Conservation (phyloP, 1,140 invertebrate species). For the Nilaparvata lugens region DNA sequence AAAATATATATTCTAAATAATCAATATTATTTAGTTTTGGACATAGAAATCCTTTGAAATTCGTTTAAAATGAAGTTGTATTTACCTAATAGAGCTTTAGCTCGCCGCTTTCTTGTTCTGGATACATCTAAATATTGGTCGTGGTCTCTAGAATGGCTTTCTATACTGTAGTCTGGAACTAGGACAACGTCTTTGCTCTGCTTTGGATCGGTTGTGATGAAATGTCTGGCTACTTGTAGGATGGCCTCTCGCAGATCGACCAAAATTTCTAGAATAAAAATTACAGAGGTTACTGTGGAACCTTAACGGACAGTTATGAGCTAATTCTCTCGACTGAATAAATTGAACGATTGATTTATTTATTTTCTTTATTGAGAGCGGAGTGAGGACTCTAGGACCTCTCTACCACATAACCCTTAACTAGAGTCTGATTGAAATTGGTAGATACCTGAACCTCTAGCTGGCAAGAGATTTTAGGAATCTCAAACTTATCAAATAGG, state of each 20-base stretch:
- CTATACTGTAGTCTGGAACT: constrained; percentile 89
- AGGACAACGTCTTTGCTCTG: constrained; percentile 59
- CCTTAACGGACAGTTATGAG: not conserved
- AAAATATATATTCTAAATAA: constrained; percentile 12
- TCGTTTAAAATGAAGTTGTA: constrained; percentile 21
- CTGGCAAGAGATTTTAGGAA: too few species aligned
- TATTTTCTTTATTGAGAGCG: too few species aligned
- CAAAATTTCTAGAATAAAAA: constrained; percentile 62
- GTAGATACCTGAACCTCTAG: too few species aligned
- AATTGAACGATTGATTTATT: too few species aligned
- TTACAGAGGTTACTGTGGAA: not conserved
- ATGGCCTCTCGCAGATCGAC: constrained; percentile 97
- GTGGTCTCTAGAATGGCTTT: constrained; percentile 89
- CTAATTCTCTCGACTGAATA: not conserved
- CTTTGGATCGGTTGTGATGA: constrained; percentile 71
- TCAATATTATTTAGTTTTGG: constrained; percentile 1
- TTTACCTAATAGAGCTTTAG: constrained; percentile 81
- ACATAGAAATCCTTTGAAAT: too few species aligned
- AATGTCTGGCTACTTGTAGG: constrained; percentile 78
- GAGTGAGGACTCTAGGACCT: too few species aligned
- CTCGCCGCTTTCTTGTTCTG: constrained; percentile 74
- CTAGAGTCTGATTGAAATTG: too few species aligned
- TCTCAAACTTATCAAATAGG: too few species aligned
- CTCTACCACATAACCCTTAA: too few species aligned
- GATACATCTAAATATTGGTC: constrained; percentile 90